Evolutionary conservation across 2,113 vertebrate species (phyloP), one percentile per base, ranked within the genome.

Genomic region (Etheostoma spectabile): DNA sequence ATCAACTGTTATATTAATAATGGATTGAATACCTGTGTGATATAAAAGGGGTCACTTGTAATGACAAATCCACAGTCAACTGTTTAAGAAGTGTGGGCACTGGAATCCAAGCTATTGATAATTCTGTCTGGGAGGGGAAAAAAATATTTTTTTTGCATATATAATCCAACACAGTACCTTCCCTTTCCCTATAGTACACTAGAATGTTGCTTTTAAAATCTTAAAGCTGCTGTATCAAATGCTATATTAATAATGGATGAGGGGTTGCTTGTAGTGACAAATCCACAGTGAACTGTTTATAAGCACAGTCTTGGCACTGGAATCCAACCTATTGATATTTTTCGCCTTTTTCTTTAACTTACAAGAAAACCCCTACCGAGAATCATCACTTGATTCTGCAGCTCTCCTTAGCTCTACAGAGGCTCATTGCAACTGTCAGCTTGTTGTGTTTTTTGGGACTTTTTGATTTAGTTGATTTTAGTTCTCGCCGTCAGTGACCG

Each of bases 51-150:
- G 8, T 22, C 0, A 4, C 22, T 30, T 35, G 11, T 7, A 24
- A 30, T 30, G 69, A 49, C 2, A 16, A 63, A 24, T 8, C 21
- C 6, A 13, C 16, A 22, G 49, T 21, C 82, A 89, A 87, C 77
- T 63, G 88, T 82, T 87, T 81, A 72, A 83, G 62, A 22, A 73
- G 77, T 52, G 62, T 72, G 69, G 86, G 80, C 77, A 65, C 66
- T 71, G 35, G 49, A 88, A 84, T 89, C 33, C 21, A 19, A 65
- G n/a, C 8, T 67, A 74, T 74, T 79, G 79, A 85, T 84, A 79
- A 78, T 69, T 86, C 56, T 27, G 13, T 38, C 70, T 76, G 38
- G 8, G 38, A 38, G 38, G 30, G 30, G 30, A 30, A 38, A 38
- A 38, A 38, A 38, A 8, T 2, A 8, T 53, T 21, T 52, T 53